These are phyloP conservation scores for Sterna hirundo DNA, from an alignment of 2,113 vertebrate species.

Conservation along the genomic window DNA sequence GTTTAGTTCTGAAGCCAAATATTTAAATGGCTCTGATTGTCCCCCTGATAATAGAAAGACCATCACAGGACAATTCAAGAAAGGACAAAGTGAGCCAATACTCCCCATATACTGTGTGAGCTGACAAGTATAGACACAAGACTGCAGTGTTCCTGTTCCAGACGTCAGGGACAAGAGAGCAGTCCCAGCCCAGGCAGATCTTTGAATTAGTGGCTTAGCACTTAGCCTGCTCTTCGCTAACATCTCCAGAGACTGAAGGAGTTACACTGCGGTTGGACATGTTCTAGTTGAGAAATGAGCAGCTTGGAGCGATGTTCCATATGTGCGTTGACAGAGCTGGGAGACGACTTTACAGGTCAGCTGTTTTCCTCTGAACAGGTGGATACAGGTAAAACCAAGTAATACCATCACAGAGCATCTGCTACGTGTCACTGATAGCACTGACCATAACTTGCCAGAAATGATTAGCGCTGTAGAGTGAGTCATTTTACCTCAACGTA, in stretches of 20 bases:
- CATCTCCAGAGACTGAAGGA: neutral
- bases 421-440: neutral
- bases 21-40: neutral
- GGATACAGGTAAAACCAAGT: slow-evolving; percentile 16
- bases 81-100: neutral
- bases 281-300: neutral
- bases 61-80: neutral
- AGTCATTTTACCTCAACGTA: neutral
- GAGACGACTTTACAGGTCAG: slow-evolving; percentile 17
- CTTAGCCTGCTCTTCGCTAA: neutral
- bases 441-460: slow-evolving; percentile 30
- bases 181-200: neutral
- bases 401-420: slow-evolving; percentile 5
- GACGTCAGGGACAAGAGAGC: neutral
- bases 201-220: neutral
- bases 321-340: neutral
- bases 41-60: neutral
- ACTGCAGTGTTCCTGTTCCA: neutral
- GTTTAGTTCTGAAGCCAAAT: neutral
- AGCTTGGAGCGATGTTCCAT: neutral
- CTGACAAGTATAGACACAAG: neutral
- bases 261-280: neutral
- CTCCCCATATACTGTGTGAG: neutral
- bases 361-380: slow-evolving; percentile 21
- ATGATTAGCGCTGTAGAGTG: neutral